phyloP scores from a whole-genome alignment of 92 coral and sea anemone species.

The Phymanthus crucifer region DNA sequence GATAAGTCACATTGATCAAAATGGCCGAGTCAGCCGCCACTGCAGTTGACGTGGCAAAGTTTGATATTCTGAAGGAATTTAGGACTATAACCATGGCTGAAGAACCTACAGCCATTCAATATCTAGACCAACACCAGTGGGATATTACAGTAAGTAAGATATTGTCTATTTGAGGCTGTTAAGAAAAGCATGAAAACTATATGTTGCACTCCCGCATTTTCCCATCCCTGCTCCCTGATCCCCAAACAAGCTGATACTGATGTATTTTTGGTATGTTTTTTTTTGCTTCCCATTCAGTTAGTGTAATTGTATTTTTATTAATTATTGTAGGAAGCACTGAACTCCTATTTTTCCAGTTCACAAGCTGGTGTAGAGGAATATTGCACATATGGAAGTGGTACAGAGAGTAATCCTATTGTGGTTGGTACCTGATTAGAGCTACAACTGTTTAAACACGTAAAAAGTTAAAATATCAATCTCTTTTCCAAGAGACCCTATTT shows the following conservation, averaged over 20 bases:
- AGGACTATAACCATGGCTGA: conserved; percentile 7
- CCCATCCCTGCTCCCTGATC: no score
- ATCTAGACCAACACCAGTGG: background rate
- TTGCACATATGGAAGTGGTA: background rate
- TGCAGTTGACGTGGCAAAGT: background rate
- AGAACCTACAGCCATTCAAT: conserved; percentile 4
- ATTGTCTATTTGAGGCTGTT: no score
- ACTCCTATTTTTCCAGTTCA: conserved; percentile 13
- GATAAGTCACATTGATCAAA: no score
- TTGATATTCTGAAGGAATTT: conserved; percentile 8
- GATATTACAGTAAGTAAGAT: conserved; percentile 1
- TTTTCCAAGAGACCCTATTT: no score
- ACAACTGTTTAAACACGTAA: no score
- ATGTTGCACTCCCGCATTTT: background rate
- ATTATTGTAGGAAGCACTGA: conserved; percentile 9
- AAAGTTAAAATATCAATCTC: no score
- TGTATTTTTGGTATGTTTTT: no score
- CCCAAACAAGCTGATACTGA: no score
- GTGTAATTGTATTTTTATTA: no score
- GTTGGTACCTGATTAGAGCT: conserved; percentile 4
- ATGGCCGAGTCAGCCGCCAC: background rate
- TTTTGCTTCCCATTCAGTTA: no score
- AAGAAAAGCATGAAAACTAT: background rate
- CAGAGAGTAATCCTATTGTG: conserved; percentile 10
- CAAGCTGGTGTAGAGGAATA: background rate